Percentiles rank a stretch among this genome's conserved stretches.
These are phyloP conservation scores for Rhipidura dahli DNA, from an alignment of 2,113 vertebrate genomes.

Conservation along the genomic window DNA sequence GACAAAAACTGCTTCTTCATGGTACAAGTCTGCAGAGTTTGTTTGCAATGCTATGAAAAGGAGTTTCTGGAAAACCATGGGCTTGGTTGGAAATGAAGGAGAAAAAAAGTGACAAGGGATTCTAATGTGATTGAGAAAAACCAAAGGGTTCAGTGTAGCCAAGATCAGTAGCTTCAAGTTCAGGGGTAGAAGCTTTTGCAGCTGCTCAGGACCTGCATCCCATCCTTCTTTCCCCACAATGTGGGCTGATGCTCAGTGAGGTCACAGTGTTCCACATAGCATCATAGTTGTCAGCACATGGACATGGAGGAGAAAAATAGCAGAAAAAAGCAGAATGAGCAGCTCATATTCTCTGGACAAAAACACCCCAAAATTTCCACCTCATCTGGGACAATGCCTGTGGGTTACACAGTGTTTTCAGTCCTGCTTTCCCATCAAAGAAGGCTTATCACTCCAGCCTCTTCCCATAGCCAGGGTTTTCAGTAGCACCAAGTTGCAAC, in stretches of 20 bases:
- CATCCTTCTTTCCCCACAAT: background rate
- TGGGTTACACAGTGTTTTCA: background rate
- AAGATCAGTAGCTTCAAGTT: background rate
- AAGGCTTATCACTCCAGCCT: background rate
- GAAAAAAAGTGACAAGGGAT: background rate
- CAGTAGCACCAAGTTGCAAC: background rate
- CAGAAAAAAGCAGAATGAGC: background rate
- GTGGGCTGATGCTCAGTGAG: background rate
- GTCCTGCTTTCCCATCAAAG: background rate
- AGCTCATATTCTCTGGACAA: background rate
- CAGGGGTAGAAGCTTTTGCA: background rate
- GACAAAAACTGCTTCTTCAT: background rate
- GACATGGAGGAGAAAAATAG: background rate
- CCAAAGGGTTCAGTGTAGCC: background rate
- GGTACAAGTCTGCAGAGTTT: background rate
- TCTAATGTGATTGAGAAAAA: rapidly evolving
- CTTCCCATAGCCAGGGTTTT: background rate
- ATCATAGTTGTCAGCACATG: background rate
- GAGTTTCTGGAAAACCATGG: background rate
- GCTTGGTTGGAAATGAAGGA: background rate
- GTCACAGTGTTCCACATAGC: background rate
- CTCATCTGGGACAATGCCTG: background rate
- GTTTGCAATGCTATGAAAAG: background rate
- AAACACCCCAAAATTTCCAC: background rate
- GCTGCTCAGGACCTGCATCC: background rate